phyloP scores from a whole-genome alignment of 1,140 invertebrate species.

The Parasteatoda tepidariorum region DNA sequence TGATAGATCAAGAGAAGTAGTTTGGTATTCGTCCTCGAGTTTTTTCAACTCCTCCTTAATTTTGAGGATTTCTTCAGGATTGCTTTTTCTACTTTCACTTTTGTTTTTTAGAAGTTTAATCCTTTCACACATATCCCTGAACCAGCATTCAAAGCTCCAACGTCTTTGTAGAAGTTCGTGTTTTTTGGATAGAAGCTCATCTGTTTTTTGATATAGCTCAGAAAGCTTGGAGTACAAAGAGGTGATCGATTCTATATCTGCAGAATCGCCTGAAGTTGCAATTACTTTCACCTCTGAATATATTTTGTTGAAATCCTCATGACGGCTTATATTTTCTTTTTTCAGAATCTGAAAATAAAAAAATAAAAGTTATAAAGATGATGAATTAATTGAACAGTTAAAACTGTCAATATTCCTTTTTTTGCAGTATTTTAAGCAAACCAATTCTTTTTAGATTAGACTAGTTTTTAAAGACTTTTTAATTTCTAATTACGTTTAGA shows the following conservation, averaged over 20 bases:
- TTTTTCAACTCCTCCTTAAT: constrained; percentile 71
- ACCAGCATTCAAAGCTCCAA: constrained; percentile 84
- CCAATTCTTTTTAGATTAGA: too few relatives aligned
- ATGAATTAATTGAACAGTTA: neutral
- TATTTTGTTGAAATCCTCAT: constrained; percentile 65
- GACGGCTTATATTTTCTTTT: constrained; percentile 65
- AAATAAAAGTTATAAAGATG: neutral
- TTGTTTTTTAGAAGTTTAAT: constrained; percentile 84
- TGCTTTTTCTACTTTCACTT: constrained; percentile 70
- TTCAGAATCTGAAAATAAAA: constrained; percentile 65
- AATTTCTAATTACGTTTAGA: neutral
- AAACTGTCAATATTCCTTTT: too few relatives aligned
- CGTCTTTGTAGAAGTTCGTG: constrained; percentile 85
- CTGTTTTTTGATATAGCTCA: constrained; percentile 77
- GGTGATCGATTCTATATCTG: constrained; percentile 79
- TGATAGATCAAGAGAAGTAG: constrained; percentile 78
- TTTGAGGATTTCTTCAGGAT: constrained; percentile 69
- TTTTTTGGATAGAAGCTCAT: constrained; percentile 74
- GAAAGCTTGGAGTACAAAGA: constrained; percentile 80
- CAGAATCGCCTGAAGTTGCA: constrained; percentile 75
- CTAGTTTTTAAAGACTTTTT: neutral
- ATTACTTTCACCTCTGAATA: constrained; percentile 84
- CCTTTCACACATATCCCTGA: constrained; percentile 83
- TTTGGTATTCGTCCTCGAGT: constrained; percentile 75
- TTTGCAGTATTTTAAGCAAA: too few relatives aligned